Conservation (phyloP, 2,113 vertebrate genomes). For the Candoia aspera region DNA sequence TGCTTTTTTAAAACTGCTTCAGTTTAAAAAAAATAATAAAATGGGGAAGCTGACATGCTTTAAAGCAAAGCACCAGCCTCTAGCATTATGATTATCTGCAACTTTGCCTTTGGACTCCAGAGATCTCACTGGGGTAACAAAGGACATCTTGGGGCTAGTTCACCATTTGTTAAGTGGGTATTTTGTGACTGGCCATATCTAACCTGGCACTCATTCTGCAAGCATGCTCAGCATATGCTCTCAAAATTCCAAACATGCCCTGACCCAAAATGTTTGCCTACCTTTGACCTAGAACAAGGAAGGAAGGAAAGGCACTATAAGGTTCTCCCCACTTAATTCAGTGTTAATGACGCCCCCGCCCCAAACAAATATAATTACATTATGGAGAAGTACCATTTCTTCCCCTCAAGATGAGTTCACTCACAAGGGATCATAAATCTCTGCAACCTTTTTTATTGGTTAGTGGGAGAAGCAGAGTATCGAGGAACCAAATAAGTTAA, state of each 20-base stretch:
- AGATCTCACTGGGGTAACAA: not conserved
- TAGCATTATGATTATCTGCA: not conserved
- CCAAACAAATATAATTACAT: not conserved
- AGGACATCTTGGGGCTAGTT: not conserved
- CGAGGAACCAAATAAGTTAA: not conserved
- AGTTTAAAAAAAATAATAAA: not conserved
- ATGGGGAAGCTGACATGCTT: not conserved
- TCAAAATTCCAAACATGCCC: not conserved
- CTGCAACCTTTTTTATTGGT: slow-evolving; percentile 52
- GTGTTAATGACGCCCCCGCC: not conserved
- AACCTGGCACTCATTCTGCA: not conserved
- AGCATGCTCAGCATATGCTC: not conserved
- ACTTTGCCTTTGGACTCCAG: not conserved
- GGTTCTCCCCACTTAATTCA: not conserved
- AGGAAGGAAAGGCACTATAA: slow-evolving; percentile 18
- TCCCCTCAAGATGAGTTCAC: not conserved
- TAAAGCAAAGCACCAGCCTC: not conserved
- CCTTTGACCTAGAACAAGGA: not conserved
- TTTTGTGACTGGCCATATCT: not conserved
- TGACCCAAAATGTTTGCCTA: not conserved
- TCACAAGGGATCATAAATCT: not conserved
- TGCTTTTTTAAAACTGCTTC: not conserved
- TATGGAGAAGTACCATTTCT: not conserved
- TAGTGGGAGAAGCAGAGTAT: slow-evolving; percentile 27
- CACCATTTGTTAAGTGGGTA: not conserved